Evolutionary conservation across 2,113 vertebrate genomes (phyloP), one percentile per base, ranked within the genome.

Genomic region (Misgurnus mizolepis): DNA sequence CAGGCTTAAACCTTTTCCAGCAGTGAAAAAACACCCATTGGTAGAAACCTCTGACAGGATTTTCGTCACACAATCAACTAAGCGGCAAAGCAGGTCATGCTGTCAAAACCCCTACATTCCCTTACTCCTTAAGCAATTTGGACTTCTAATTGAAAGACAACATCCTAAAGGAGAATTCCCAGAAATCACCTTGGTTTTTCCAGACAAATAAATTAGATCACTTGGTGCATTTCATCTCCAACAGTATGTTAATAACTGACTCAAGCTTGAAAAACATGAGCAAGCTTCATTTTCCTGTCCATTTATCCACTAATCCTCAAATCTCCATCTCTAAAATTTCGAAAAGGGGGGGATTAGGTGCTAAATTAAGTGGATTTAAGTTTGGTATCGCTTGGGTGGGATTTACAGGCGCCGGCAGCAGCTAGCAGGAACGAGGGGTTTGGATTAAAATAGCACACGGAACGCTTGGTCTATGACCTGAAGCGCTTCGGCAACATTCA

Each of bases 291-390:
- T 83, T 83, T 79, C 14, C 55, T 77, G 72, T 78, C 80, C 40
- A 61, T 87, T 87, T 84, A 83, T 84, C 77, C 68, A 17, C 34
- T 79, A 83, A 88, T 83, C 80, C 67, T 15, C 72, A 87, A 86
- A 86, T 80, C 87, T 83, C 79, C 66, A 76, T 80, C 82, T 69
- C 75, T 66, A 77, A 81, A 76, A 81, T 45, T 78, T 55, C 4
- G 56, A 58, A 74, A 72, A 55, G 75, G 80, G 76, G 73, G 58
- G 79, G 83, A 85, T 88, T 84, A 88, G 66, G 73, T 78, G 34
- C 75, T 73, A 79, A 86, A 83, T 80, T 84, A 86, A 88, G 74
- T 76, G 76, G 77, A 81, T 88, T 83, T 45, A n/a, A 84, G 65
- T 71, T 66, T 41, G 62, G 79, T 80, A 76, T 60, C 74, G 80